phyloP scores from a whole-genome alignment of 2,888 invertebrate genomes.

The Lycaena phlaeas region DNA sequence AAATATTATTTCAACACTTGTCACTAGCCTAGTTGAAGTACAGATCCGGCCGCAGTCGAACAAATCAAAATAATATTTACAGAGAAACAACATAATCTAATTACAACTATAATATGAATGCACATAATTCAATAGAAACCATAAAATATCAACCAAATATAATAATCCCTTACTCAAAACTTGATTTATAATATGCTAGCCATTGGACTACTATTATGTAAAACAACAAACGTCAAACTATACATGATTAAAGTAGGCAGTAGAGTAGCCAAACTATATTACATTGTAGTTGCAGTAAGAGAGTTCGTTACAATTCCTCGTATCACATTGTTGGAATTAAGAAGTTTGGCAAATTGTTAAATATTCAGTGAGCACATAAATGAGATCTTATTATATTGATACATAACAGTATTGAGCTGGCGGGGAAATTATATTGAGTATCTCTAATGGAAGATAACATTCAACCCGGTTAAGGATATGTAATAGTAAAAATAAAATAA shows the following conservation, averaged over 20 bases:
- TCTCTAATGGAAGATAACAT: no score
- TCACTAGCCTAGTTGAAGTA: constrained; percentile 42
- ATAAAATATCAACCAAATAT: constrained; percentile 14
- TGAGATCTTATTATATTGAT: no score
- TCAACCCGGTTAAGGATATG: no score
- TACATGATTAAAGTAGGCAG: constrained; percentile 6
- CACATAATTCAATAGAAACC: constrained; percentile 10
- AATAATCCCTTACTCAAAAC: constrained; percentile 20
- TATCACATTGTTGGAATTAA: no score
- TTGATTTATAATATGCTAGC: constrained; percentile 16
- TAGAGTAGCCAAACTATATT: no score
- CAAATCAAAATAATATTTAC: constrained; percentile 66
- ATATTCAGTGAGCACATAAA: no score
- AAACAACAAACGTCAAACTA: constrained; percentile 11
- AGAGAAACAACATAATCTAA: constrained; percentile 35
- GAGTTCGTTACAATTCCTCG: no score
- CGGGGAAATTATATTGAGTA: no score
- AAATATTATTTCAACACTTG: constrained; percentile 67
- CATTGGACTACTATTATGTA: constrained; percentile 20
- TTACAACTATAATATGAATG: constrained; percentile 13
- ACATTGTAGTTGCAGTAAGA: no score
- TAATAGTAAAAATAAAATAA: no score
- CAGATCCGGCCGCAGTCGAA: constrained; percentile 35
- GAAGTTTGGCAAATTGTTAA: no score
- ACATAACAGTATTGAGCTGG: no score